These are phyloP conservation scores for Sepioteuthis lessoniana DNA, from an alignment of 2,888 invertebrate genomes.

Conservation along the genomic window DNA sequence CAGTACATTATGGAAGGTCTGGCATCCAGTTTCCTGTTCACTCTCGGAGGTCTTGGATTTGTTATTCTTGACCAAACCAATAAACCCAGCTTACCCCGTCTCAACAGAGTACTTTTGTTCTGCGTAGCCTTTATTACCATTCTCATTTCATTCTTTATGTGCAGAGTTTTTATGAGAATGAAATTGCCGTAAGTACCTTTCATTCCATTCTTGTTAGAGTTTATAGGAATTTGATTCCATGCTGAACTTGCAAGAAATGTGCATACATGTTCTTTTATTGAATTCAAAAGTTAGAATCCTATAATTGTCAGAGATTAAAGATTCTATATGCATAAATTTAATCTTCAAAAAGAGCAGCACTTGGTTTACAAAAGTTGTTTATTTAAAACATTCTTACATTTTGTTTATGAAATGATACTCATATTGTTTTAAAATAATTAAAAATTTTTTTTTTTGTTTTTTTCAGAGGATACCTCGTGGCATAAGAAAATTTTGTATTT, in stretches of 20 bases:
- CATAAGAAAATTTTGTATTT: neutral
- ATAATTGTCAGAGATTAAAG: too few relatives aligned
- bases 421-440: too few relatives aligned
- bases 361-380: too few relatives aligned
- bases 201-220: conserved; percentile 36
- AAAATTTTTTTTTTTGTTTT: conserved; percentile 40
- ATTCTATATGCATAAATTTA: too few relatives aligned
- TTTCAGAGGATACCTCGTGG: conserved; percentile 53
- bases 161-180: conserved; percentile 99
- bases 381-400: too few relatives aligned
- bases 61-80: conserved; percentile 96
- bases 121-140: conserved; percentile 93
- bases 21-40: conserved; percentile 96
- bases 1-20: conserved; percentile 99
- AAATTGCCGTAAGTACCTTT: conserved; percentile 83
- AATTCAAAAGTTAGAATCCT: too few relatives aligned
- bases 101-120: conserved; percentile 91
- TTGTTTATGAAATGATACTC: too few relatives aligned
- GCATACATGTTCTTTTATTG: too few relatives aligned
- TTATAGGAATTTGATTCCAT: neutral
- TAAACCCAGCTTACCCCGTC: conserved; percentile 86
- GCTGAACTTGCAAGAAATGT: too few relatives aligned
- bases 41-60: conserved; percentile 95
- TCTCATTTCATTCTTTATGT: conserved; percentile 93
- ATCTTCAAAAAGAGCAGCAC: too few relatives aligned